Percentiles rank a stretch among this genome's conserved stretches.
These are phyloP conservation scores for Aurelia sp. DNA, from an alignment of 30 jellyfish, hydroid and myxozoan genomes.

Conservation along the genomic window DNA sequence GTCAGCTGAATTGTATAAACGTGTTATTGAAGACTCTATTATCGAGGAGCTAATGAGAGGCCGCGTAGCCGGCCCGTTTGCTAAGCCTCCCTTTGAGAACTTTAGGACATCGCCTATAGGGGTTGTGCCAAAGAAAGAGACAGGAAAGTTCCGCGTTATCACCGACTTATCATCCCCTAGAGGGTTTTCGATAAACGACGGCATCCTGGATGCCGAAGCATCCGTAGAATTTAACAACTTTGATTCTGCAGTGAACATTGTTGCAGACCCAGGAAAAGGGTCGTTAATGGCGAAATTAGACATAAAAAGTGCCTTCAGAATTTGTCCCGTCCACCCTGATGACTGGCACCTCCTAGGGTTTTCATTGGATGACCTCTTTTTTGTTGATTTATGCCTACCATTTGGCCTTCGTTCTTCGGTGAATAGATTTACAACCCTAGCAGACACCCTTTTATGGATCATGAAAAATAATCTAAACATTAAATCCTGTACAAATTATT, in stretches of 20 bases:
- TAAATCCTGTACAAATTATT: background rate
- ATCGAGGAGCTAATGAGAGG: background rate
- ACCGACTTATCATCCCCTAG: constrained; percentile 52
- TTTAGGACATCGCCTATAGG: constrained; percentile 43
- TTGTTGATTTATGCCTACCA: background rate
- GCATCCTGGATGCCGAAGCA: constrained; percentile 14
- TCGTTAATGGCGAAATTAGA: constrained; percentile 44
- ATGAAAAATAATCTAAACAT: background rate
- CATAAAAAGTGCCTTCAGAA: constrained; percentile 54
- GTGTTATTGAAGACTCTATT: background rate
- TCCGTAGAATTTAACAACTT: constrained; percentile 32
- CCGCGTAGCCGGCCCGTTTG: constrained; percentile 47
- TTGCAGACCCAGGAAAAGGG: constrained; percentile 20
- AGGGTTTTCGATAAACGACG: constrained; percentile 44
- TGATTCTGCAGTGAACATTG: constrained; percentile 38
- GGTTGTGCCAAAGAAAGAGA: constrained; percentile 25
- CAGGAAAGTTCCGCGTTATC: background rate
- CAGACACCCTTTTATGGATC: constrained; percentile 26
- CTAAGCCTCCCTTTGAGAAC: constrained; percentile 10
- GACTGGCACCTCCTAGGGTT: constrained; percentile 60
- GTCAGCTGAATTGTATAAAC: constrained; percentile 2
- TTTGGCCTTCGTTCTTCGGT: background rate
- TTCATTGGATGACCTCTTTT: background rate
- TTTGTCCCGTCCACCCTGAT: constrained; percentile 53
- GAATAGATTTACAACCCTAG: background rate